Conservation (phyloP, 2,888 invertebrate genomes). For the Euspilapteryx auroguttella region DNA sequence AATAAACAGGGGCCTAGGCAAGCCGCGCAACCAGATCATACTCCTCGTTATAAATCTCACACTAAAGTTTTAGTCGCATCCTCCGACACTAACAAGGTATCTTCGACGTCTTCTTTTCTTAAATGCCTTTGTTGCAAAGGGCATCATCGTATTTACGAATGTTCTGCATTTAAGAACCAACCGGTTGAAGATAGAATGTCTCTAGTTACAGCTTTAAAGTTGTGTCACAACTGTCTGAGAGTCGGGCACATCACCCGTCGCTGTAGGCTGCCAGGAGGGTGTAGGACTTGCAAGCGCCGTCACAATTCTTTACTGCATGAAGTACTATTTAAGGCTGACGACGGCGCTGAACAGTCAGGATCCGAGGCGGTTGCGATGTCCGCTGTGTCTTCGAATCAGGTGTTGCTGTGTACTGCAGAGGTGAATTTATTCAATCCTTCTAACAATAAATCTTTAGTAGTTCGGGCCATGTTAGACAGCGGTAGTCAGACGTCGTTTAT, state of each 20-base stretch:
- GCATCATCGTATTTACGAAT: neutral
- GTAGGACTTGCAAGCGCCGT: neutral
- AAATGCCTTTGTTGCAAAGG: neutral
- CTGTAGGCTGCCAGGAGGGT: slow-evolving; percentile 1
- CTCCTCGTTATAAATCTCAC: no score
- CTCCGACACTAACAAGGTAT: neutral
- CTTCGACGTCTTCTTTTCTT: neutral
- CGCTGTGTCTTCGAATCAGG: neutral
- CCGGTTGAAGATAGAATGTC: neutral
- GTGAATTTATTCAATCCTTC: neutral
- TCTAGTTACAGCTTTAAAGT: neutral
- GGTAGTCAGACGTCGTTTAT: slow-evolving; percentile 2
- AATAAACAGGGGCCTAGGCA: neutral
- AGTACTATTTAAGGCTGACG: no score
- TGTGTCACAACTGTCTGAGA: neutral
- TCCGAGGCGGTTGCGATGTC: neutral
- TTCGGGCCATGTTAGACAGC: slow-evolving; percentile 3
- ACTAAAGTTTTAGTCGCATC: no score
- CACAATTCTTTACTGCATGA: slow-evolving; percentile 1
- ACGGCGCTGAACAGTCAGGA: no score
- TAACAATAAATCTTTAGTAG: neutral
- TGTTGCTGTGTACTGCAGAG: neutral
- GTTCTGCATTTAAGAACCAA: slow-evolving; percentile 1
- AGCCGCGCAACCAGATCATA: neutral
- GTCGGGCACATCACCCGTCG: neutral